Evolutionary conservation across 2,797 vertebrate genomes (phyloP).

Genomic region (Nothura maculosa): DNA sequence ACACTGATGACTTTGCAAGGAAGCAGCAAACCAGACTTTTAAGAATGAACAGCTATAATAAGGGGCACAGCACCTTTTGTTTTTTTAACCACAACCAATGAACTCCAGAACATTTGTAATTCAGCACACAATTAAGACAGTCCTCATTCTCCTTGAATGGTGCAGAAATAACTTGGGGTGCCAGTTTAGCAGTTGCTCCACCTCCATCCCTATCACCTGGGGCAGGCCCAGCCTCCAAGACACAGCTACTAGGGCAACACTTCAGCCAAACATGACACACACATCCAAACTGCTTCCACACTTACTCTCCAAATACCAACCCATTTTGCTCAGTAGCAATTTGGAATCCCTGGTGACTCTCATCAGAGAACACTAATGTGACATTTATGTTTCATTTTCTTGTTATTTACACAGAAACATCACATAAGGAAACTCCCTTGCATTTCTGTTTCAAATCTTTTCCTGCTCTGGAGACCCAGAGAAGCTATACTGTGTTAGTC

Average conservation of each 20-base stretch:
- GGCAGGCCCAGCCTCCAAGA: background rate
- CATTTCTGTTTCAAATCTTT: background rate
- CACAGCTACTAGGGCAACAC: background rate
- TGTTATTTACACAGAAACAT: constrained; percentile 15
- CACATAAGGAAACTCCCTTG: background rate
- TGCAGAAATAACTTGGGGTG: accelerated
- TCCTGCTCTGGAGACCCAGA: background rate
- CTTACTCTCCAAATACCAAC: background rate
- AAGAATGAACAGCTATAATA: background rate
- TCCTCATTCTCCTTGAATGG: background rate
- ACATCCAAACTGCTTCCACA: background rate
- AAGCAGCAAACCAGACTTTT: background rate
- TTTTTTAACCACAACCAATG: background rate
- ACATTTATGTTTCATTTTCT: background rate
- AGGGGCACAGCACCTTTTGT: background rate
- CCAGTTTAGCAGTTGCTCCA: background rate
- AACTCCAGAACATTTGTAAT: background rate
- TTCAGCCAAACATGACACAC: too few species aligned
- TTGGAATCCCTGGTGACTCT: background rate
- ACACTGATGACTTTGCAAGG: background rate
- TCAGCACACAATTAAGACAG: background rate
- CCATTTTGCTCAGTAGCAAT: background rate
- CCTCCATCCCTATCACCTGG: background rate
- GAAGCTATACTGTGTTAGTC: constrained; percentile 20
- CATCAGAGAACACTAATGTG: background rate